Evolutionary conservation across 2,797 vertebrate species (phyloP).

Genomic region (Spinus olivaceus): DNA sequence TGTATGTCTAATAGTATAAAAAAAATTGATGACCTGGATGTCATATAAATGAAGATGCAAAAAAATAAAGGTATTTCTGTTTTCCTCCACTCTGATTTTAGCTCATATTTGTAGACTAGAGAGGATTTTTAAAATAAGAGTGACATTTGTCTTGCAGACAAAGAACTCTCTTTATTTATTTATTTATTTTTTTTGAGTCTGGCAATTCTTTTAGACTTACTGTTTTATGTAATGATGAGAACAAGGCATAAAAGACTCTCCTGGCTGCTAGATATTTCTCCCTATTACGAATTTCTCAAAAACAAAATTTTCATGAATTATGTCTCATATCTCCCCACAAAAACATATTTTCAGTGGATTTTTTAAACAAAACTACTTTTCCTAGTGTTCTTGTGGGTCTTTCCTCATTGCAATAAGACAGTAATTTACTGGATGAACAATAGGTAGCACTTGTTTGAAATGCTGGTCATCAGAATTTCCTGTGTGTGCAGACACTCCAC

Average conservation of each 20-base stretch:
- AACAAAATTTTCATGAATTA: background rate
- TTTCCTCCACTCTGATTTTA: background rate
- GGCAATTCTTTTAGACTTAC: background rate
- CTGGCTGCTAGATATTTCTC: background rate
- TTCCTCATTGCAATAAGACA: background rate
- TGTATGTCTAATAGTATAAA: background rate
- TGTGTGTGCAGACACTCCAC: background rate
- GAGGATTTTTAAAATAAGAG: background rate
- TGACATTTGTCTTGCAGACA: background rate
- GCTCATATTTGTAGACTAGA: background rate
- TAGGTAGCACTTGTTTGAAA: background rate
- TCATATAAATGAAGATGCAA: background rate
- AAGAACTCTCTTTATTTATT: background rate
- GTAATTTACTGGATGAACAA: background rate
- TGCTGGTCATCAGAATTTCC: background rate
- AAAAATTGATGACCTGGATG: background rate
- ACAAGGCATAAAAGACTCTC: background rate
- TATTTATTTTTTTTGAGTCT: background rate
- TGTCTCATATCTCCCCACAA: background rate
- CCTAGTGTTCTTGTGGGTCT: background rate
- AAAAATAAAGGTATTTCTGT: accelerated
- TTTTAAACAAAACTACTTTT: background rate
- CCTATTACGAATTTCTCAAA: background rate
- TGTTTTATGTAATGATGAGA: background rate
- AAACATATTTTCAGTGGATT: background rate